Evolutionary conservation across 1,140 invertebrate species (phyloP), one percentile per base, ranked within the genome.

Genomic region (Cheumatopsyche charites): DNA sequence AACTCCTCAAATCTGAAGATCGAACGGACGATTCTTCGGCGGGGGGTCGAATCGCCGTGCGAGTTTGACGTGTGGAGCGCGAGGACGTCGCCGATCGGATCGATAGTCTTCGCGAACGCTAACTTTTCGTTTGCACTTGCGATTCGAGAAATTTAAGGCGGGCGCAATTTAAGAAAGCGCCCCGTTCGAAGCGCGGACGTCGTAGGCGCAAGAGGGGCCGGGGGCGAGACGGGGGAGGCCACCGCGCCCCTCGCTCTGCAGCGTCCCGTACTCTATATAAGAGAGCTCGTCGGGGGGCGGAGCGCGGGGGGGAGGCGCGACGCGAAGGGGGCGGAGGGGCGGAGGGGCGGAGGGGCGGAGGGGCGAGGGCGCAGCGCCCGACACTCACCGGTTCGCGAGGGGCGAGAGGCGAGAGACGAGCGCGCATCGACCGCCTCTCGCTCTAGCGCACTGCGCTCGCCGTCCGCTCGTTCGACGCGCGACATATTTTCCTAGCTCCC

Each of bases 381-480:
- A 23, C 2, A 11, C n/a, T n/a, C n/a, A n/a, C n/a, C n/a, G n/a
- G n/a, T n/a, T n/a, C n/a, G n/a, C n/a, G n/a, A n/a, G n/a, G 9
- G 62, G 62, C 6, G 25, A 11, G 65, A 3, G 19, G 17, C 13
- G 65, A 12, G 9, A 43, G 7, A 13, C 2, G 65, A 29, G 65
- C n/a, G 45, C 41, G 45, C 6, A 5, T 4, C 43, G 19, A 13
- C 15, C 43, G 65, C 15, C 15, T 15, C 41, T 21, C 7, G 15
- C 62, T 13, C 12, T 7, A 7, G 23, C 9, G 9, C 17, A 7
- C n/a, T 3, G 7, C 36, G 62, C 42, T 19, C 62, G 42, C 36
- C 62, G 13, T 19, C 41, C 62, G 62, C 42, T 23, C 36, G 42
- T 15, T 19, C 62, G 36, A 13, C 62, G 62, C 36, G 42, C 43